Base-by-base conservation (phyloP, 2,797 vertebrate genomes). In the Acanthurus tractus region DNA sequence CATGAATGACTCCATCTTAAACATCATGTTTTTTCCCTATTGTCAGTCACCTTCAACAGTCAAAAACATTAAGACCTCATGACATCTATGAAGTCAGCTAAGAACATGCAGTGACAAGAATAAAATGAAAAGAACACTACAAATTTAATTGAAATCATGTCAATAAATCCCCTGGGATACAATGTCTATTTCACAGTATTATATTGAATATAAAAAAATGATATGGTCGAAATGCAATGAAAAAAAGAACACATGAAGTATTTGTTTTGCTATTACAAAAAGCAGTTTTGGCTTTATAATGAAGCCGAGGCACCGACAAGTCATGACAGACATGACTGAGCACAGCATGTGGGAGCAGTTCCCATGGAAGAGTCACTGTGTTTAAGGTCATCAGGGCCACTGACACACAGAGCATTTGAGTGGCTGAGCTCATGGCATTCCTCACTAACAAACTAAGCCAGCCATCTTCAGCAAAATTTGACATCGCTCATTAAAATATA, bases 301-400 rank as follows among this genome's bases (percentile, higher is more conserved):
- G 44, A 55, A 63, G 49, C 44, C 29, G 8, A 50, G 40, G 55
- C 58, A 44, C 46, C 13, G 64, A 55, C 57, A 49, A 56, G 63
- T 65, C 38, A 10, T 34, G 22, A 52, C 53, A 70, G 44, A 64
- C 70, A 50, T 18, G 13, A 50, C 48, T 52, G 17, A 63, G 45
- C 46, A 12, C 18, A 54, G 0, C 17, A 12, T 29, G 57, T 80
- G 20, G 58, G 68, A 58, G 29, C 8, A 10, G 20, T 48, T 71
- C 79, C 62, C 50, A 13, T 68, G 8, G 10, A 49, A 14, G 61
- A 76, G 55, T 46, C 42, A 46, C 36, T 66, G 8, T 6, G 13
- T 50, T 34, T 20, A 61, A 61, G 66, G 61, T 73, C 55, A 44
- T 38, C 36, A 14, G 15, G 46, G 50, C 22, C 48, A 44, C 17